Evolutionary conservation across 2,888 invertebrate species (phyloP).

Genomic region (Linyphia triangularis): DNA sequence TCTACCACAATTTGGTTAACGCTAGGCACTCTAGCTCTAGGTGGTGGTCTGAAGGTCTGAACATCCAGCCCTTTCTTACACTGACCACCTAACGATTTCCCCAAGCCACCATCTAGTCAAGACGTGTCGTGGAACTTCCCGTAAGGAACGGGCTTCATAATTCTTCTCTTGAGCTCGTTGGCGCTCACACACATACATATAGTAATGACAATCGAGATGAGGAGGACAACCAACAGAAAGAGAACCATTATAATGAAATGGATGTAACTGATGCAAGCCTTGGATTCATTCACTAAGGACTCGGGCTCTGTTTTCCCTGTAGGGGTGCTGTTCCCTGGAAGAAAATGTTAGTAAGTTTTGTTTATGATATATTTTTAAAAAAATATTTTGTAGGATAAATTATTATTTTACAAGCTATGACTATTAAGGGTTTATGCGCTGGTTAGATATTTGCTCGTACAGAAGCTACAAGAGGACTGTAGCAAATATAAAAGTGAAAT

Average conservation of each 20-base stretch:
- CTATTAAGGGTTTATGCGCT: too few relatives aligned
- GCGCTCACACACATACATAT: constrained; percentile 77
- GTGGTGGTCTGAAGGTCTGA: constrained; percentile 58
- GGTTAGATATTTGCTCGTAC: too few relatives aligned
- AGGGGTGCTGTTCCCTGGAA: too few relatives aligned
- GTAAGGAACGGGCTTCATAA: constrained; percentile 43
- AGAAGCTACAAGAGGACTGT: too few relatives aligned
- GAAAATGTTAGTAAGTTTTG: too few relatives aligned
- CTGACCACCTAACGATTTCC: background rate
- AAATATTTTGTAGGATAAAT: too few relatives aligned
- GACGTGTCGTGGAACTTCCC: constrained; percentile 54
- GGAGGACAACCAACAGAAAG: constrained; percentile 86
- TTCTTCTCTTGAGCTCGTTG: constrained; percentile 57
- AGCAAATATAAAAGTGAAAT: too few relatives aligned
- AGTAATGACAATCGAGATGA: constrained; percentile 83
- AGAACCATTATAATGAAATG: constrained; percentile 89
- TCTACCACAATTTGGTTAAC: background rate
- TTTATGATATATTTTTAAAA: too few relatives aligned
- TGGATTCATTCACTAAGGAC: too few relatives aligned
- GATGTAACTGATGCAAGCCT: constrained; percentile 86
- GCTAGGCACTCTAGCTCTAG: background rate
- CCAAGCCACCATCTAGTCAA: constrained; percentile 26
- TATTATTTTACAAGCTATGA: too few relatives aligned
- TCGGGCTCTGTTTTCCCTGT: too few relatives aligned
- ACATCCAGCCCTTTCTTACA: too few relatives aligned